A percentile compares a stretch with the other conserved stretches of the same genome.
phyloP scores from a whole-genome alignment of 2,113 vertebrate genomes.

The Mungos mungo region DNA sequence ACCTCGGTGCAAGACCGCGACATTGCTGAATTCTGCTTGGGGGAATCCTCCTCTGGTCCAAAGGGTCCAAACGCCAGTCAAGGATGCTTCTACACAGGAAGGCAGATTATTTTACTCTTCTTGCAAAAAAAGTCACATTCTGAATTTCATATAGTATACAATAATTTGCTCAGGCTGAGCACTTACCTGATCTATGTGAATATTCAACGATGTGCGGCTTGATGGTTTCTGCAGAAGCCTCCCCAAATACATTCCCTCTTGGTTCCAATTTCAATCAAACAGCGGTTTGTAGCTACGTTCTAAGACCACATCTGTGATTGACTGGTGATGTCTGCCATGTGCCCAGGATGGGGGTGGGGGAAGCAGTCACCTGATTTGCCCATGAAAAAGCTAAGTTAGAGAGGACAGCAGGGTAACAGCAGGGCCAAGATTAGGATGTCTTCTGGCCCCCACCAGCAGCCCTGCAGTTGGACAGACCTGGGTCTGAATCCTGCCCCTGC shows the following conservation, averaged over 20 bases:
- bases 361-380: background rate
- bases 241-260: conserved; percentile 37
- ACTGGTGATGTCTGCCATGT: background rate
- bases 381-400: background rate
- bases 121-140: background rate
- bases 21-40: background rate
- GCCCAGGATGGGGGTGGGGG: background rate
- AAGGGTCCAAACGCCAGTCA: background rate
- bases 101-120: background rate
- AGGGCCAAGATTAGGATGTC: background rate
- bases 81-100: background rate
- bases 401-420: background rate
- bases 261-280: background rate
- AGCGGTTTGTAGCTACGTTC: background rate
- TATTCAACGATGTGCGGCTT: background rate
- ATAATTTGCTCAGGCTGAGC: background rate
- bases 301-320: background rate
- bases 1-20: background rate
- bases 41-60: background rate
- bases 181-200: conserved; percentile 2
- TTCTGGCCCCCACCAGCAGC: background rate
- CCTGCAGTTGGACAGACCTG: background rate
- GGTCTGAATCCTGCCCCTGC: background rate
- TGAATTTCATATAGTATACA: background rate
- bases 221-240: conserved; percentile 32